Conservation (phyloP, 1,140 invertebrate genomes). For the Drosophila lini region DNA sequence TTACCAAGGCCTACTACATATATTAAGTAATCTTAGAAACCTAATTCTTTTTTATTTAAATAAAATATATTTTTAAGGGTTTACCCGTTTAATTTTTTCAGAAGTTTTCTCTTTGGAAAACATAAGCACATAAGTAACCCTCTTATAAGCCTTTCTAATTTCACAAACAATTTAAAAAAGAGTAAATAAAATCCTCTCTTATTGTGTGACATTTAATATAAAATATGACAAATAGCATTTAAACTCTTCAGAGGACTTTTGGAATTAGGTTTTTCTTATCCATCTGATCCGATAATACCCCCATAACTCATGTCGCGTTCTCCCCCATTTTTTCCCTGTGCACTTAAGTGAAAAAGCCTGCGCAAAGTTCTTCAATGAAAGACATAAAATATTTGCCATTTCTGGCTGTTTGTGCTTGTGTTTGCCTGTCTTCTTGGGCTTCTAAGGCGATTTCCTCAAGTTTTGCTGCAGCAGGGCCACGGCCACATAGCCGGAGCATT, state of each 20-base stretch:
- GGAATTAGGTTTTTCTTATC: background rate
- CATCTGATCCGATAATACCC: background rate
- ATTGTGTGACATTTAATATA: background rate
- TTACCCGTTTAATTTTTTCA: too few species aligned
- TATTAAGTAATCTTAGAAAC: too few species aligned
- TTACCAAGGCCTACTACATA: too few species aligned
- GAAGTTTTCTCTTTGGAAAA: too few species aligned
- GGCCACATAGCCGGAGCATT: slow-evolving; percentile 56
- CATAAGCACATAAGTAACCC: too few species aligned
- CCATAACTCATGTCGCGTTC: background rate
- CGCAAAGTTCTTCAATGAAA: slow-evolving; percentile 62
- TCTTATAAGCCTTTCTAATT: background rate
- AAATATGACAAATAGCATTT: background rate
- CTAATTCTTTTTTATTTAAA: too few species aligned
- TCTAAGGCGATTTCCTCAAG: slow-evolving; percentile 75
- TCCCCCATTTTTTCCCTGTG: slow-evolving; percentile 8
- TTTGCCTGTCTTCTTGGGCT: slow-evolving; percentile 9
- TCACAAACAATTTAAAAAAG: background rate
- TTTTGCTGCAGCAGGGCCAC: slow-evolving; percentile 51
- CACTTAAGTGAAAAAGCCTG: slow-evolving; percentile 53
- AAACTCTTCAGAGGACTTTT: background rate
- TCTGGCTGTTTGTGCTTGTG: slow-evolving; percentile 39
- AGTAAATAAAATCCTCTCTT: too few species aligned
- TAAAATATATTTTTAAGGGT: too few species aligned
- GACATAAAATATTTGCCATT: slow-evolving; percentile 63